Conservation (phyloP, 2,797 vertebrate species). For the Sibirionetta formosa region DNA sequence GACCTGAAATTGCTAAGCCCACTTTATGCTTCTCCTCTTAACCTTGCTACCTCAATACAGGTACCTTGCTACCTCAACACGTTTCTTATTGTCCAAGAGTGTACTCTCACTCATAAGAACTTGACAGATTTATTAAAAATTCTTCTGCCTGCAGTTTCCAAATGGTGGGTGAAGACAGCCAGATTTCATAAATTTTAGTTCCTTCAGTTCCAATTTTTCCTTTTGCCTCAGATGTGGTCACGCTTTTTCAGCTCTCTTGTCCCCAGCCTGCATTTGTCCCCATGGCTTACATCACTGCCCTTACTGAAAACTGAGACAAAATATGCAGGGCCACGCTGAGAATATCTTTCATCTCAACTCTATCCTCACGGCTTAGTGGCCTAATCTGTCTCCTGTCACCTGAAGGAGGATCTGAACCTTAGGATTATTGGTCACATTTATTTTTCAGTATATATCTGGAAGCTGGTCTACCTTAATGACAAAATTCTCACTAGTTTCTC, state of each 20-base stretch:
- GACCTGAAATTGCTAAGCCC: not conserved
- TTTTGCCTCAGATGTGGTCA: not conserved
- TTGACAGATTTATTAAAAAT: slow-evolving; percentile 22
- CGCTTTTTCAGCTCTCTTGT: not conserved
- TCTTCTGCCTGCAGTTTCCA: not conserved
- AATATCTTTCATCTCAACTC: not conserved
- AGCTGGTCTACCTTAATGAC: slow-evolving; percentile 52
- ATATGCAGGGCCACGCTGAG: not conserved
- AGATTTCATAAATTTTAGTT: not conserved
- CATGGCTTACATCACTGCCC: not conserved
- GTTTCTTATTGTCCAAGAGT: not conserved
- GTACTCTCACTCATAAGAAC: not conserved
- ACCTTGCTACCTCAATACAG: not conserved
- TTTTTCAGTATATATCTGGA: slow-evolving; percentile 47
- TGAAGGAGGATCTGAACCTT: slow-evolving; percentile 16
- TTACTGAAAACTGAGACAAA: not conserved
- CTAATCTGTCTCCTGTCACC: slow-evolving; percentile 45
- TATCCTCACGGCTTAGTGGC: not conserved
- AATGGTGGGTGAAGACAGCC: not conserved
- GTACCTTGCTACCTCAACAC: not conserved
- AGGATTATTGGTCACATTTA: slow-evolving; percentile 51
- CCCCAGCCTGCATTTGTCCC: not conserved
- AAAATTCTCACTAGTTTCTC: not conserved
- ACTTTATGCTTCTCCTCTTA: not conserved
- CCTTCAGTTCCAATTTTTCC: not conserved